Conservation (phyloP, 2,888 invertebrate species). For the Papilio protenor region DNA sequence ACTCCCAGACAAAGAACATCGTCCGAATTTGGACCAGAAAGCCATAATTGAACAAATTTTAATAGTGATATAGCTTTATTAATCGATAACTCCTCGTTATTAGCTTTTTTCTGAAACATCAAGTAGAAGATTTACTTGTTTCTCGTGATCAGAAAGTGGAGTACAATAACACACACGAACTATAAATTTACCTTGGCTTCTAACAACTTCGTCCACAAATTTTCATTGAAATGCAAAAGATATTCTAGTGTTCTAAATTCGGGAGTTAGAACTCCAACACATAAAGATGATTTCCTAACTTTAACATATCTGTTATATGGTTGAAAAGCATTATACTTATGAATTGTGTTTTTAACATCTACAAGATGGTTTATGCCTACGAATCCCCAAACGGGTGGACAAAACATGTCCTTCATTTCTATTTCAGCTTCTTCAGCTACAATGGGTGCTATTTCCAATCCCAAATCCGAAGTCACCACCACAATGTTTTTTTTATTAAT, state of each 20-base stretch:
- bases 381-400: constrained; percentile 87
- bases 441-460: constrained; percentile 72
- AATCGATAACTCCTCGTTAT: constrained; percentile 50
- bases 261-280: constrained; percentile 76
- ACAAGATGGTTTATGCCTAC: constrained; percentile 83
- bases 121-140: not conserved
- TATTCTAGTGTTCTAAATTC: constrained; percentile 84
- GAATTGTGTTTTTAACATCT: constrained; percentile 81
- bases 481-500: constrained; percentile 79
- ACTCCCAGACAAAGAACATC: constrained; percentile 82
- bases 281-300: constrained; percentile 78
- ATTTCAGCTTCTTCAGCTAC: constrained; percentile 76
- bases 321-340: constrained; percentile 78
- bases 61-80: constrained; percentile 72
- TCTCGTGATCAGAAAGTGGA: not conserved
- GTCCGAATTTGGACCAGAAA: constrained; percentile 64
- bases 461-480: constrained; percentile 84
- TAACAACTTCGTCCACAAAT: constrained; percentile 66
- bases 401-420: constrained; percentile 78
- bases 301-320: constrained; percentile 80
- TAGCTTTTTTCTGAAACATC: constrained; percentile 54
- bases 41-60: constrained; percentile 81
- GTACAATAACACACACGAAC: not conserved
- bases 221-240: constrained; percentile 71
- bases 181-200: constrained; percentile 74